Evolutionary conservation across 2,888 invertebrate species (phyloP).

Genomic region (Synanthedon andrenaeformis): DNA sequence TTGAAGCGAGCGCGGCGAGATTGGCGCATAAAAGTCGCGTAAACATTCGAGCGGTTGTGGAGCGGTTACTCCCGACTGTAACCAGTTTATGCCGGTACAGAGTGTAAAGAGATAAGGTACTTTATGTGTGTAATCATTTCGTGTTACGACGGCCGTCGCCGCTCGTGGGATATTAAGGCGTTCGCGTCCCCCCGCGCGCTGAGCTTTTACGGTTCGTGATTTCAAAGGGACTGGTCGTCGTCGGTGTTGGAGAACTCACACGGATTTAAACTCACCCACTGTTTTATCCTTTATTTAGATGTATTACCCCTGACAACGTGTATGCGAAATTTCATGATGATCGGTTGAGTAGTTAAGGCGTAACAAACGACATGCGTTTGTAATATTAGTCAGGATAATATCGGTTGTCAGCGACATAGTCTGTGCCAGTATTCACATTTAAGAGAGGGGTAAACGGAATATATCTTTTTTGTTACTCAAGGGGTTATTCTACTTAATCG

Average conservation of each 20-base stretch:
- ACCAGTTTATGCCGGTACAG: conserved; percentile 53
- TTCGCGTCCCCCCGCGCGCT: conserved; percentile 22
- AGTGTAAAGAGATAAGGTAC: conserved; percentile 64
- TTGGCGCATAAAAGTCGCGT: conserved; percentile 65
- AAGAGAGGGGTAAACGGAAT: too few species aligned
- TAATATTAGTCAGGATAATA: too few species aligned
- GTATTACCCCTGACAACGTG: not conserved
- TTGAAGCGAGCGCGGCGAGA: conserved; percentile 48
- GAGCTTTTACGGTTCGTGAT: conserved; percentile 29
- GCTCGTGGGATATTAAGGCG: conserved; percentile 52
- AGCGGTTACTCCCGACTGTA: conserved; percentile 54
- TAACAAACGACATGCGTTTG: too few species aligned
- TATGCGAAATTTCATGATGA: too few species aligned
- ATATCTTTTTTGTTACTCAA: too few species aligned
- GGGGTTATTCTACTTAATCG: too few species aligned
- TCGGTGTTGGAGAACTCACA: not conserved
- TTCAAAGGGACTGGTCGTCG: conserved; percentile 15
- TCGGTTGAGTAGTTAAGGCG: too few species aligned
- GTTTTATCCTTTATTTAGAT: not conserved
- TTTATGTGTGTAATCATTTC: conserved; percentile 66
- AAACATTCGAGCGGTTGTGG: conserved; percentile 58
- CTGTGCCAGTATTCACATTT: too few species aligned
- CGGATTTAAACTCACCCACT: not conserved
- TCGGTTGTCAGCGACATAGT: too few species aligned
- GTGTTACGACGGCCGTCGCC: conserved; percentile 51